Evolutionary conservation across 2,888 invertebrate genomes (phyloP), one percentile per base, ranked within the genome.

Genomic region (Vanessa cardui): DNA sequence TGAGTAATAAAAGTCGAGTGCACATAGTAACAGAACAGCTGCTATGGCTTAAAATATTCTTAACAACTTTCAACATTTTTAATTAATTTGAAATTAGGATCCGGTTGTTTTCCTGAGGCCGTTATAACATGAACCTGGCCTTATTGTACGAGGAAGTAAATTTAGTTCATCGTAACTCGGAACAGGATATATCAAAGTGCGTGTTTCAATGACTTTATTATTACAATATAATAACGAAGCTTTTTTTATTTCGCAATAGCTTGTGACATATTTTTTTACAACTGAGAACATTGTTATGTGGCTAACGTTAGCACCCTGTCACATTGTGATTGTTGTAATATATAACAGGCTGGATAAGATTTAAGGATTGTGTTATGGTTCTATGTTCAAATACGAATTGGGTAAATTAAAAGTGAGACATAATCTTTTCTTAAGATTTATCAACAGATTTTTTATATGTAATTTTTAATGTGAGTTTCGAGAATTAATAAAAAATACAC

Each of bases 151-250:
- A 73, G 76, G 77, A 76, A 77, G 74, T 74, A 64, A 72, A 67
- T 66, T 72, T 63, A 71, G 68, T 67, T 62, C 71, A 73, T 71
- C 72, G 72, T 72, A 73, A 73, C 72, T 77, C 76, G 75, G 75
- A 75, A 76, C 75, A 77, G 77, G 77, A 77, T 74, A 74, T 74
- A 70, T 67, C 75, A 71, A 72, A 72, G 70, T 72, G 73, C 74
- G 71, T 59, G 63, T 71, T 69, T 73, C 71, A 77, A 74, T 75
- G 72, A 62, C 71, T 72, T 69, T 72, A 72, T 58, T 65, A 68
- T 56, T 69, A 66, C 56, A 68, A 66, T 62, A 58, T 60, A 58
- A 64, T 62, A 69, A 62, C 58, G 56, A 16, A 61, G 20, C 52
- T 45, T 58, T 60, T 65, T 65, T 60, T 33, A 54, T 18, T 21